Percentiles rank a stretch among this genome's conserved stretches.
Conservation (phyloP, 2,113 vertebrate species). For the Nerophis ophidion region DNA sequence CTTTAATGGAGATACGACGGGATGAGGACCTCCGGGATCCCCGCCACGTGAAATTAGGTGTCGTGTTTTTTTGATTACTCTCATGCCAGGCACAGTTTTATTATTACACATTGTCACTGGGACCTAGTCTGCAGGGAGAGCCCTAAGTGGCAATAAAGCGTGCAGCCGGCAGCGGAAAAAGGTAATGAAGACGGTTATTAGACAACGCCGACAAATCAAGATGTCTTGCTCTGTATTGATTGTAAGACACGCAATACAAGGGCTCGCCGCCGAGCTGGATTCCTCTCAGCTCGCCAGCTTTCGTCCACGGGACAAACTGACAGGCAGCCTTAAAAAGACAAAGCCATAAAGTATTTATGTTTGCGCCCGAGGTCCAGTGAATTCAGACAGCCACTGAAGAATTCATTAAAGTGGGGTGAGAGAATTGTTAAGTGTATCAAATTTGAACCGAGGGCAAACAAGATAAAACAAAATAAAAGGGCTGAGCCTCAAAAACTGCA, state of each 20-base stretch:
- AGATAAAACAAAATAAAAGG: conserved; percentile 32
- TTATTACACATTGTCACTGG: conserved; percentile 40
- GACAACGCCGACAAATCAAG: conserved; percentile 36
- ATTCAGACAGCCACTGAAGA: conserved; percentile 71
- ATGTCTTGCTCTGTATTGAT: conserved; percentile 36
- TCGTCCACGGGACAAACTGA: conserved; percentile 69
- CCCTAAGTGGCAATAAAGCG: conserved; percentile 36
- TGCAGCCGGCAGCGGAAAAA: conserved; percentile 26
- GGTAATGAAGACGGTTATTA: conserved; percentile 44
- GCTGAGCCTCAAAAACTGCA: conserved; percentile 29
- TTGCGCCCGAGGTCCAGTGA: conserved; percentile 60
- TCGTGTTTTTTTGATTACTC: conserved; percentile 53
- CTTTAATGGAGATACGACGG: conserved; percentile 62
- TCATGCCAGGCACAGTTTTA: conserved; percentile 41
- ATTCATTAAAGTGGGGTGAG: conserved; percentile 72
- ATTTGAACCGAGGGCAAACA: conserved; percentile 63
- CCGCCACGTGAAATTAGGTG: conserved; percentile 51
- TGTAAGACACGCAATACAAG: conserved; percentile 26
- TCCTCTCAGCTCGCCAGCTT: conserved; percentile 55
- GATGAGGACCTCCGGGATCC: conserved; percentile 49
- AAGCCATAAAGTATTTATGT: conserved; percentile 70
- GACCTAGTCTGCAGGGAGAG: conserved; percentile 28
- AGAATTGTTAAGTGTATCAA: conserved; percentile 67
- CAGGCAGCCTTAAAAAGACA: conserved; percentile 71
- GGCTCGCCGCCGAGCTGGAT: conserved; percentile 43